These are phyloP conservation scores for Oryctes rhinoceros DNA, from an alignment of 1,140 invertebrate genomes.

Conservation along the genomic window DNA sequence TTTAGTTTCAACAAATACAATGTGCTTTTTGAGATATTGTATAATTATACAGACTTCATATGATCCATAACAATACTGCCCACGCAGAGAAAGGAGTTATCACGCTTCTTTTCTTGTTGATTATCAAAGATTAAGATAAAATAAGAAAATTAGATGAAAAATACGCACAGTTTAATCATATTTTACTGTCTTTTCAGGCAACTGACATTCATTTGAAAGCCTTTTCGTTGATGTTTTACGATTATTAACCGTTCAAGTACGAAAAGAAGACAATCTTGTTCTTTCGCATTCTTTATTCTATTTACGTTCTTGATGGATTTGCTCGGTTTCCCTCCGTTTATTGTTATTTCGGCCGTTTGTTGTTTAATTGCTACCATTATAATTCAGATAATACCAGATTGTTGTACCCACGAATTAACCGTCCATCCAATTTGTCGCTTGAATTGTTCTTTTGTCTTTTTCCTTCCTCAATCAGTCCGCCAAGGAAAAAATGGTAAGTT, in stretches of 20 bases:
- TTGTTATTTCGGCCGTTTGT: constrained; percentile 22
- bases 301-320: constrained; percentile 8
- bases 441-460: constrained; percentile 29
- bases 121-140: too few relatives aligned
- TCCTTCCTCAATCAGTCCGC: not conserved
- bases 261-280: not conserved
- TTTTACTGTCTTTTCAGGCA: not conserved
- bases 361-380: constrained; percentile 30
- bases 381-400: constrained; percentile 25
- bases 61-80: too few relatives aligned
- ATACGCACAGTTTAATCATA: too few relatives aligned
- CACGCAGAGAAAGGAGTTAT: too few relatives aligned
- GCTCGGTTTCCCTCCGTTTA: constrained; percentile 22
- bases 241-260: not conserved
- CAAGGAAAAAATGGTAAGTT: not conserved
- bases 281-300: constrained; percentile 12
- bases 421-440: not conserved
- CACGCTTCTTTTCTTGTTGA: too few relatives aligned
- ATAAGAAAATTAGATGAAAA: too few relatives aligned
- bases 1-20: too few relatives aligned
- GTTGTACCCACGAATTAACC: constrained; percentile 27
- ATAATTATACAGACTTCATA: too few relatives aligned
- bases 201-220: not conserved
- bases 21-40: too few relatives aligned
- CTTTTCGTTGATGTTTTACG: not conserved